A percentile compares a stretch with the other conserved stretches of the same genome.
Conservation (phyloP, 2,113 vertebrate species). For the Triplophysa tibetana region DNA sequence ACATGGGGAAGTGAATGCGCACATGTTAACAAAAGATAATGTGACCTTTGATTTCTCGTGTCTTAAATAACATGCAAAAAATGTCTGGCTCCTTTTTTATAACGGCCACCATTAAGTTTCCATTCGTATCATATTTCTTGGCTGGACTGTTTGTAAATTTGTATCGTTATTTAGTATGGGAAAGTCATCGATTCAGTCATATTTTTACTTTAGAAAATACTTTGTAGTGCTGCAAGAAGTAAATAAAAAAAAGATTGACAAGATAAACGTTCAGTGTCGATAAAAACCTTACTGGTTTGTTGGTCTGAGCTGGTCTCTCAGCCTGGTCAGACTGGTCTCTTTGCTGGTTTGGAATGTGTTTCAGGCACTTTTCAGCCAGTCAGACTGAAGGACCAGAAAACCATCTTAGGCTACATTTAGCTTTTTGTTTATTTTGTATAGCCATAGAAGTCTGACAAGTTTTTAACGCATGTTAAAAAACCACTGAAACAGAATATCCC, state of each 20-base stretch:
- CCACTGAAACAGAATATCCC: too few relatives aligned
- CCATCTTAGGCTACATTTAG: too few relatives aligned
- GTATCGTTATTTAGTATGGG: neutral
- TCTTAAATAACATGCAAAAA: constrained; percentile 18
- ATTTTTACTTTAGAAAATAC: neutral
- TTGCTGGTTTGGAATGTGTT: too few relatives aligned
- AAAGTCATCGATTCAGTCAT: neutral
- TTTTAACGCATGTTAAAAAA: too few relatives aligned
- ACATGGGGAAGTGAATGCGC: constrained; percentile 17
- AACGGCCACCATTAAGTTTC: neutral
- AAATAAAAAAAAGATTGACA: neutral
- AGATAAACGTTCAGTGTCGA: neutral
- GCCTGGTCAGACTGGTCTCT: too few relatives aligned
- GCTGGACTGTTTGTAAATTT: neutral
- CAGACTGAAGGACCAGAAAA: too few relatives aligned
- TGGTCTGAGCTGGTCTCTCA: too few relatives aligned
- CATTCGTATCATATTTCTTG: neutral
- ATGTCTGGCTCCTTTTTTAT: constrained; percentile 20
- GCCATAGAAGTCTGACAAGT: too few relatives aligned
- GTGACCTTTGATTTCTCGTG: neutral
- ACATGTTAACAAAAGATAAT: constrained; percentile 12
- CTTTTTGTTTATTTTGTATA: too few relatives aligned
- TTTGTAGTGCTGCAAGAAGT: neutral
- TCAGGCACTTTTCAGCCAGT: too few relatives aligned
- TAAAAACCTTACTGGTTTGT: too few relatives aligned